Evolutionary conservation across 2,888 invertebrate species (phyloP), one percentile per base, ranked within the genome.

Genomic region (Iphiclides podalirius): DNA sequence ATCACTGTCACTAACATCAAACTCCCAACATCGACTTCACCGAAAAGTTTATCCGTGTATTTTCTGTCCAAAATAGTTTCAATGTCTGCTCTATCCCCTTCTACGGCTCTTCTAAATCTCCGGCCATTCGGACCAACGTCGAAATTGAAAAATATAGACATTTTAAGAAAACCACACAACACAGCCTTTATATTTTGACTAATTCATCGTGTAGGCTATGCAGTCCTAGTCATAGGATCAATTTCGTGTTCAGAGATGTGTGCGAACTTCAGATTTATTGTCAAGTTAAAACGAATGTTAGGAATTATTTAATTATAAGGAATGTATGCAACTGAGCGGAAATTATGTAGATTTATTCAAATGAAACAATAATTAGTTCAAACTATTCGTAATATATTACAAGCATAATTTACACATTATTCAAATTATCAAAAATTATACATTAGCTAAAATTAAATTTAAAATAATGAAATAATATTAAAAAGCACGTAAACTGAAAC

Each of bases 131-230:
- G 51, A 1, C 75, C 75, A 1, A 83, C 73, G 16, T 78, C 63
- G 49, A 78, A 85, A 60, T 87, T 79, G 50, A 84, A 85, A 63
- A 74, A 87, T 67, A 87, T 83, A 14, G 87, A 87, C 87, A 87
- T 87, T 51, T 51, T 55, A 41, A 57, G 2, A 15, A 9, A 15
- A 6, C 11, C 28, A 15, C 28, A 40, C 14, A 39, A 4, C 7
- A 15, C 45, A 33, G 6, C 20, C 4, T 20, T 20, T 20, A 4
- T 20, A 20, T 20, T 20, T 20, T 4, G 15, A 11, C 4, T 4
- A 38, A 20, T 7, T 16, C 9, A 9, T 47, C 39, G 11, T 28
- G 23, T 34, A 34, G 46, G 46, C 46, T 23, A 46, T 46, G 45
- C 12, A 20, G 7, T n/a, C n/a, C n/a, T 16, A 7, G 16, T 17